These are phyloP conservation scores for Pipistrellus kuhlii DNA, from an alignment of 2,797 vertebrate species.

Conservation along the genomic window DNA sequence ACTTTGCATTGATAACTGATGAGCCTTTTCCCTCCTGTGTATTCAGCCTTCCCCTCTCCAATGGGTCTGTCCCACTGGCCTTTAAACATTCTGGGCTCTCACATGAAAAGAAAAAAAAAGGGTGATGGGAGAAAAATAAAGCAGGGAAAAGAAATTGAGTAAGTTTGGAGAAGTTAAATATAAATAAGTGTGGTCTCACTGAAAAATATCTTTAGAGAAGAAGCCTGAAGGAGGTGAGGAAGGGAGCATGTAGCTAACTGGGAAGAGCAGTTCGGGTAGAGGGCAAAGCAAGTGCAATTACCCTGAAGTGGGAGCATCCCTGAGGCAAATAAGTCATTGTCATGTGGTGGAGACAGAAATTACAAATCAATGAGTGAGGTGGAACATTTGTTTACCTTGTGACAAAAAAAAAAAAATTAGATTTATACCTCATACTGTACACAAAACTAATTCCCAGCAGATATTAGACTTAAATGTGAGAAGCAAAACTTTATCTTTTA, in stretches of 20 bases:
- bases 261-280: not conserved
- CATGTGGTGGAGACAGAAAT: not conserved
- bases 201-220: not conserved
- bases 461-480: not conserved
- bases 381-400: not conserved
- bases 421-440: not conserved
- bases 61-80: not conserved
- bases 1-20: not conserved
- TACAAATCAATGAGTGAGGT: not conserved
- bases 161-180: not conserved
- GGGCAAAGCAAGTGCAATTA: not conserved
- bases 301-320: fast-evolving
- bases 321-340: not conserved
- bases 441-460: not conserved
- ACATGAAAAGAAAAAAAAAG: not conserved
- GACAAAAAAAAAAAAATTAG: not conserved
- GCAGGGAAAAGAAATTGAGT: no score
- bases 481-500: not conserved
- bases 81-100: not conserved
- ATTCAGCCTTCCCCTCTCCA: not conserved
- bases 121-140: not conserved
- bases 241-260: not conserved
- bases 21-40: not conserved
- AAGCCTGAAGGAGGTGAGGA: not conserved
- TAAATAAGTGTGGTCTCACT: not conserved